These are phyloP conservation scores for Meiosimyza platycephala DNA, from an alignment of 2,888 invertebrate genomes.

Conservation along the genomic window DNA sequence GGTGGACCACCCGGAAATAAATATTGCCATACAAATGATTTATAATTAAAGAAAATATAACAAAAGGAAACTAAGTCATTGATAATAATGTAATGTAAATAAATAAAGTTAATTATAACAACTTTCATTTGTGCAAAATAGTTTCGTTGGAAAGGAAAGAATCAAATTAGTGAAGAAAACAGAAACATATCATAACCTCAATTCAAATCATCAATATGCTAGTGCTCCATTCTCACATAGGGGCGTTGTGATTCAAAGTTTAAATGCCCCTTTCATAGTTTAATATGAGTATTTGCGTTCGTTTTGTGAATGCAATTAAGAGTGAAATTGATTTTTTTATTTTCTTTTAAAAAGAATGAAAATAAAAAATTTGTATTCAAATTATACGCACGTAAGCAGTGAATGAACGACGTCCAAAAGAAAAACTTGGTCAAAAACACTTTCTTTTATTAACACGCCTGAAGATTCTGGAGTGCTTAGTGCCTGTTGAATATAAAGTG, in stretches of 20 bases:
- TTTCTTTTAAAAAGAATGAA: not conserved
- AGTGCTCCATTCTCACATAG: not conserved
- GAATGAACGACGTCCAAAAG: not conserved
- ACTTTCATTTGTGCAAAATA: slow-evolving; percentile 1
- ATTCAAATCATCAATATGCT: not conserved
- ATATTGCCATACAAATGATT: too few species aligned
- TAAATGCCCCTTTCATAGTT: not conserved
- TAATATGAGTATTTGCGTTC: too few species aligned
- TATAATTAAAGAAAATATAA: too few species aligned
- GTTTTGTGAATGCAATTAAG: not conserved
- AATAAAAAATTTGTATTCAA: not conserved
- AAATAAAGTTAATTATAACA: not conserved
- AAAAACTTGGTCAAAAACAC: slow-evolving; percentile 6
- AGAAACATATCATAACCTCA: not conserved
- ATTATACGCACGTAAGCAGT: slow-evolving; percentile 8
- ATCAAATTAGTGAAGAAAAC: not conserved
- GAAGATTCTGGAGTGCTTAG: not conserved
- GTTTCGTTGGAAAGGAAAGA: too few species aligned
- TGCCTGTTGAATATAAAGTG: too few species aligned
- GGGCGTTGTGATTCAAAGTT: too few species aligned
- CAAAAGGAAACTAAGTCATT: too few species aligned
- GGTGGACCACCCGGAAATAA: too few species aligned
- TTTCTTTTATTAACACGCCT: slow-evolving; percentile 2
- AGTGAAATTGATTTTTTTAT: slow-evolving; percentile 6
- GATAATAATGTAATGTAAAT: not conserved